Evolutionary conservation across 2,797 vertebrate species (phyloP).

Genomic region (Pantherophis alleghaniensis): DNA sequence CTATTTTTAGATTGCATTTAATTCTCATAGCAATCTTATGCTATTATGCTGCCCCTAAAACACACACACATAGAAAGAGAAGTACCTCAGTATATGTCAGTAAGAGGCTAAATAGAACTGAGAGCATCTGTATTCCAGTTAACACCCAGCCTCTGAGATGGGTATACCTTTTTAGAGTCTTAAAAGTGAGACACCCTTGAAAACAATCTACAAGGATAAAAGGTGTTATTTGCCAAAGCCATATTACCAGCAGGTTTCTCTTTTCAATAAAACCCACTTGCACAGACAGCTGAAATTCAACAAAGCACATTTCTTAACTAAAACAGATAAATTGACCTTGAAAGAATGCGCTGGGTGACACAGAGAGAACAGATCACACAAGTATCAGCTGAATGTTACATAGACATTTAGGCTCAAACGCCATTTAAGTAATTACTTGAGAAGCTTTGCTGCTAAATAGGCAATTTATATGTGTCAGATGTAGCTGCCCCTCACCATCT

Average conservation of each 20-base stretch:
- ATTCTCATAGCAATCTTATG: neutral
- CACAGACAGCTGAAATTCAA: neutral
- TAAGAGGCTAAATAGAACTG: neutral
- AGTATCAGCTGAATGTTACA: constrained; percentile 38
- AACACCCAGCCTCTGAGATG: neutral
- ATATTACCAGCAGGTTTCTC: neutral
- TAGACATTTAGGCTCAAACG: constrained; percentile 41
- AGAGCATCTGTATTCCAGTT: neutral
- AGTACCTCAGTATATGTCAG: neutral
- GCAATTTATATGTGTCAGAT: constrained; percentile 52
- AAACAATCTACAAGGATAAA: constrained; percentile 5
- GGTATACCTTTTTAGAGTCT: neutral
- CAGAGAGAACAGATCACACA: constrained; percentile 26
- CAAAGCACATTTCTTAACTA: constrained; percentile 22
- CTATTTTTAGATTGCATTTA: neutral
- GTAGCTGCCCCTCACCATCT: constrained; percentile 20
- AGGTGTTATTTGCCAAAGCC: neutral
- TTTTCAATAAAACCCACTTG: neutral
- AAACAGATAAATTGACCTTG: constrained; percentile 41
- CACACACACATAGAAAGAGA: neutral
- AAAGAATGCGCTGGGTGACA: constrained; percentile 32
- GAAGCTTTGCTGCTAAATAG: constrained; percentile 34
- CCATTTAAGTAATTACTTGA: constrained; percentile 51
- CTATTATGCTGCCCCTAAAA: neutral
- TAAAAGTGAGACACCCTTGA: constrained; percentile 9